Base-by-base conservation (phyloP, 2,797 vertebrate genomes). In the Anabas testudineus region DNA sequence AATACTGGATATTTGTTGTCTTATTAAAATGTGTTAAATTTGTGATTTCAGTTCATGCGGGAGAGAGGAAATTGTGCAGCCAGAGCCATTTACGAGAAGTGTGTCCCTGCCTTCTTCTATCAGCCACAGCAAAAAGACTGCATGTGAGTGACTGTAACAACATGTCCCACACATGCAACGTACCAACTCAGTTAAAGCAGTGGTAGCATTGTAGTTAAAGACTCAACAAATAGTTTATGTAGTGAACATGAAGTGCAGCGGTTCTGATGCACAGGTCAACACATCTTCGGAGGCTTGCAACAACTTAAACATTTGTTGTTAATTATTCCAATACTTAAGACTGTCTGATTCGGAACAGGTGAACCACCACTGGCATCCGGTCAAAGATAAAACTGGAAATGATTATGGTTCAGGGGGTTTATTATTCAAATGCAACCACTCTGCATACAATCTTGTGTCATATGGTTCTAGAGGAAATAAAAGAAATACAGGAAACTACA, bases 71-170 rank as follows among this genome's bases (percentile, higher is more conserved):
- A 98, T 71, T 80, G 90, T 71, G 88, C 58, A 45, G 93, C 90
- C 71, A 96, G 94, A 88, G 87, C 91, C 58, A 88, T 92, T 76
- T 97, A 93, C 8, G 96, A 98, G 90, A 96, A 95, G 0, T 92
- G 84, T 43, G 86, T 98, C 10, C 97, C 97, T n/a, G 80, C 88
- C 2, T 98, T 95, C 85, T 96, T 95, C 85, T 97, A 98, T 76
- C 84, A 80, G 21, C 97, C 97, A 4, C 92, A 79, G n/a, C 86
- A 94, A 58, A 58, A 22, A 1, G 96, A 98, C 81, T 97, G 95
- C 81, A 5, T 87, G 97, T 98, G 89, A 95, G 96, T 95, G 39
- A 53, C 66, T 5, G 55, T 51, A 3, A 19, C 9, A 18, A 7
- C 21, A 6, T 26, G 18, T 6, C 18, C 26, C n/a, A 7, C 28